Base-by-base conservation (phyloP, 2,888 invertebrate species). In the Sesamia inferens region DNA sequence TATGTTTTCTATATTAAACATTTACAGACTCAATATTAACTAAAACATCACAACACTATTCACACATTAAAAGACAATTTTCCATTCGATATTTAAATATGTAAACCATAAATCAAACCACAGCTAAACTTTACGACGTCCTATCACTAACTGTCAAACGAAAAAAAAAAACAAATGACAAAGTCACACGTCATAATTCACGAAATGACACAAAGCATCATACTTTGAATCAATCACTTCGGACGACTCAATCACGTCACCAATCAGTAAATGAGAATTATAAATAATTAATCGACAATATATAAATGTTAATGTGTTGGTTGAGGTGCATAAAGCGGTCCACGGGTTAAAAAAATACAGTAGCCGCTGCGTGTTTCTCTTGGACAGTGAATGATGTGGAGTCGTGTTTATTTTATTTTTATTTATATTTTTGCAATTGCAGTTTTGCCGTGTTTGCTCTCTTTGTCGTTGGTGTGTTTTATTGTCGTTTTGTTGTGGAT, bases 241-340 rank as follows among this genome's bases (percentile, higher is more conserved):
- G 83, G 89, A 94, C 93, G 87, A 89, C 93, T 95, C 93, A 95
- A 95, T 95, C 91, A 84, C 63, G 91, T 90, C 90, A 74, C 57
- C 88, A 90, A 90, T 93, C 90, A 89, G 82, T 88, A 88, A 85
- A 88, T 89, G 88, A 88, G 84, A 90, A 90, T 89, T 90, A 94
- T 92, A 92, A 93, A 91, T 92, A 93, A 93, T 92, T 93, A 90
- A 91, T 91, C 70, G 71, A 89, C 89, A 82, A 81, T 89, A 89
- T 91, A 93, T 94, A 88, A 94, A 94, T 94, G 94, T 94, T 94
- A 88, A 95, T 94, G 91, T 76, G 77, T 81, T 88, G 89, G 82
- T 92, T 87, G 82, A 94, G 81, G 89, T 87, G 95, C 93, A 95
- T 96, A 89, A 93, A 89, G 90, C 93, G 86, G 89, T 92, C 91